Conservation (phyloP, 2,797 vertebrate species). For the Benthosema pterotum region DNA sequence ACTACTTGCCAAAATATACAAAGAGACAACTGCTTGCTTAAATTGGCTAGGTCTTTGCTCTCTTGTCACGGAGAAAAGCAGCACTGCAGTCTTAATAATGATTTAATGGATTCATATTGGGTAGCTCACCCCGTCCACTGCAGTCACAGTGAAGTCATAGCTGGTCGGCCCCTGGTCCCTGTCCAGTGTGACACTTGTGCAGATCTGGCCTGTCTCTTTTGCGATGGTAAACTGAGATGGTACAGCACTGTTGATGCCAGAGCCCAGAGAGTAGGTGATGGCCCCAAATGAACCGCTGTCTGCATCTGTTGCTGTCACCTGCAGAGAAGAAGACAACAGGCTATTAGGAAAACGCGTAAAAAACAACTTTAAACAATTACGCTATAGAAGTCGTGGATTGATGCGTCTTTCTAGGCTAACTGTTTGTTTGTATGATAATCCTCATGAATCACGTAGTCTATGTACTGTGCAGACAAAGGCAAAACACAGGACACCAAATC, state of each 20-base stretch:
- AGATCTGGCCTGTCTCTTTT: slow-evolving; percentile 89
- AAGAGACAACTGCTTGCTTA: slow-evolving; percentile 31
- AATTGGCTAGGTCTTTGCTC: slow-evolving; percentile 49
- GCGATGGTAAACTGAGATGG: slow-evolving; percentile 87
- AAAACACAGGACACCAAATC: slow-evolving; percentile 35
- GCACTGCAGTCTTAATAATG: slow-evolving; percentile 56
- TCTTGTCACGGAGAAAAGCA: slow-evolving; percentile 52
- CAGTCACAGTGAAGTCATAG: slow-evolving; percentile 92
- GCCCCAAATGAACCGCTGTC: slow-evolving; percentile 90
- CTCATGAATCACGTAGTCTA: slow-evolving; percentile 8
- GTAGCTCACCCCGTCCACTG: slow-evolving; percentile 91
- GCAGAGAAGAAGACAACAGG: slow-evolving; percentile 48
- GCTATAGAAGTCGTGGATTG: not conserved
- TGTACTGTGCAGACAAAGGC: slow-evolving; percentile 23
- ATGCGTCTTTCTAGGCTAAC: too few relatives aligned
- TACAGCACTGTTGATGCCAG: slow-evolving; percentile 78
- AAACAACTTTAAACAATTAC: not conserved
- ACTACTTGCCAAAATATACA: too few relatives aligned
- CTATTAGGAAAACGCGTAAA: not conserved
- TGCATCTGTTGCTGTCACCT: slow-evolving; percentile 94
- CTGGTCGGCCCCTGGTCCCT: slow-evolving; percentile 87
- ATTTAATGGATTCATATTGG: slow-evolving; percentile 59
- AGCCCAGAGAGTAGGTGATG: slow-evolving; percentile 90
- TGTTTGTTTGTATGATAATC: not conserved
- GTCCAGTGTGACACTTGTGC: slow-evolving; percentile 87